phyloP scores from a whole-genome alignment of 2,888 invertebrate genomes.

The Apamea epomidion region DNA sequence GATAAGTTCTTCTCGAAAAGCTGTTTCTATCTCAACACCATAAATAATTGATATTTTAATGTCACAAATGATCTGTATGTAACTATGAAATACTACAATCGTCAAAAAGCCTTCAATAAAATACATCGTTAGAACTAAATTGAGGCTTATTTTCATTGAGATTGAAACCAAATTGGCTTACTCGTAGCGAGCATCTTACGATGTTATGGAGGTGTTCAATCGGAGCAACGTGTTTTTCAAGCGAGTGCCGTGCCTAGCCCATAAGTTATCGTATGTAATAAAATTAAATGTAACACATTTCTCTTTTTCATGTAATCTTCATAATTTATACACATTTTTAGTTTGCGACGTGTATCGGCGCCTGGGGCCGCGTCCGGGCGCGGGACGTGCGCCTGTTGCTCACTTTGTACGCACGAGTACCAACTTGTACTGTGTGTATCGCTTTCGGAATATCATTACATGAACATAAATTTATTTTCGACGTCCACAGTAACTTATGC shows the following conservation, averaged over 20 bases:
- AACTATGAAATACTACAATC: conserved; percentile 78
- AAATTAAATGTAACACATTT: conserved; percentile 91
- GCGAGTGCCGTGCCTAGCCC: conserved; percentile 86
- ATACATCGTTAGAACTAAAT: conserved; percentile 38
- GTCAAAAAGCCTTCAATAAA: conserved; percentile 72
- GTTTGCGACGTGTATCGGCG: conserved; percentile 86
- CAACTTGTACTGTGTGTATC: conserved; percentile 62
- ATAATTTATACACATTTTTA: conserved; percentile 90
- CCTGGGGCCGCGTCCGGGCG: conserved; percentile 74
- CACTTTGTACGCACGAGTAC: conserved; percentile 68
- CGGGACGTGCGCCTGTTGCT: conserved; percentile 60
- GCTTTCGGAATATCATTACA: conserved; percentile 76
- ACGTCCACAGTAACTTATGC: conserved; percentile 71
- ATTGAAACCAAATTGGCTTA: conserved; percentile 56
- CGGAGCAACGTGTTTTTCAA: conserved; percentile 85
- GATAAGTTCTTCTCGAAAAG: conserved; percentile 80
- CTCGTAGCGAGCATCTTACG: conserved; percentile 44
- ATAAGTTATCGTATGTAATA: conserved; percentile 90
- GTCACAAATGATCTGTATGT: conserved; percentile 90
- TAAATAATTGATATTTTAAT: conserved; percentile 90
- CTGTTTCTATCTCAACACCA: conserved; percentile 85
- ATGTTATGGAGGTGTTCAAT: conserved; percentile 60
- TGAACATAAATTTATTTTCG: conserved; percentile 73
- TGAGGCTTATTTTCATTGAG: conserved; percentile 46
- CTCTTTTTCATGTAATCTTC: conserved; percentile 90